Conservation (phyloP, 2,113 vertebrate genomes). For the Lepus americanus region DNA sequence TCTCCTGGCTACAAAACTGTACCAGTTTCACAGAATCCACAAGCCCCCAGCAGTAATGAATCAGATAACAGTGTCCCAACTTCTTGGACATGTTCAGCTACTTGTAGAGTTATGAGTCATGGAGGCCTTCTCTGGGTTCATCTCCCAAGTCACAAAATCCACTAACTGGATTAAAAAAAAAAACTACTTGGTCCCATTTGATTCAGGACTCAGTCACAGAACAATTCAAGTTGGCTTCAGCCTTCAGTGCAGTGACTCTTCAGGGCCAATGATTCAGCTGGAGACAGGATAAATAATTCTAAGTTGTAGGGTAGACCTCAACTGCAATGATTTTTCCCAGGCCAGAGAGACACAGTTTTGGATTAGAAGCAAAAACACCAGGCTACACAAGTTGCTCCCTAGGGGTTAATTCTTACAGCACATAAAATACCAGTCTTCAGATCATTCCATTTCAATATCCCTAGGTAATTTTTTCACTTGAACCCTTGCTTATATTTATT, state of each 20-base stretch:
- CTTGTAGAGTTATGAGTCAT: background rate
- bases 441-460: background rate
- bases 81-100: background rate
- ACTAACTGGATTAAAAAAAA: background rate
- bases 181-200: background rate
- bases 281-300: background rate
- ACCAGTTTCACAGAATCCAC: background rate
- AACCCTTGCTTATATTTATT: background rate
- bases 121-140: background rate
- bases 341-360: background rate
- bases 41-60: background rate
- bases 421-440: background rate
- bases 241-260: background rate
- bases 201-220: background rate
- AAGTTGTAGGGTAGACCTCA: background rate
- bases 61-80: background rate
- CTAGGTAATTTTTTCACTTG: background rate
- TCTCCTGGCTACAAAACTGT: background rate
- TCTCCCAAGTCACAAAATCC: background rate
- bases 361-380: background rate
- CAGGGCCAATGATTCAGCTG: background rate
- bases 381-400: background rate
- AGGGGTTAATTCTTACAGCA: background rate
- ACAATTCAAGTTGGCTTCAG: background rate
- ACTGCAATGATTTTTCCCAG: background rate